phyloP scores from a whole-genome alignment of 1,140 invertebrate genomes.

The Plutomurus gul region DNA sequence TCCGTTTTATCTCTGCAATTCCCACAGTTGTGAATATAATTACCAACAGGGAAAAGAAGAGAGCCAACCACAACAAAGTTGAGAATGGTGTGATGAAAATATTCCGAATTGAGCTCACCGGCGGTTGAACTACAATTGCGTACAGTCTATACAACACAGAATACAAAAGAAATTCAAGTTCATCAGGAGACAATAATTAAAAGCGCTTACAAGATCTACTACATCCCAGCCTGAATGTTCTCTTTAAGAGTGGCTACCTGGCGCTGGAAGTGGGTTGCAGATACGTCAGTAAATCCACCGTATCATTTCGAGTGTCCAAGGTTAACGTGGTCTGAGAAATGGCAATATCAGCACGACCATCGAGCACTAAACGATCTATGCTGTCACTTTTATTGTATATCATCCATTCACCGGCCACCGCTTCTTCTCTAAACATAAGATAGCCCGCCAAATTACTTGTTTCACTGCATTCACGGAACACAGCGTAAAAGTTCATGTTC shows the following conservation, averaged over 20 bases:
- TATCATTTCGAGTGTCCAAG: neutral
- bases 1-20: neutral
- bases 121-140: constrained; percentile 24
- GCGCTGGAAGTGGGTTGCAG: constrained; percentile 9
- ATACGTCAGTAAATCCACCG: neutral
- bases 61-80: neutral
- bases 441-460: neutral
- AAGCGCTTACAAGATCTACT: no score
- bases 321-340: constrained; percentile 29
- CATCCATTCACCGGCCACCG: constrained; percentile 19
- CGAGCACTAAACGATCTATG: neutral
- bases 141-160: neutral
- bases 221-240: no score
- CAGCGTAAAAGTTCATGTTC: neutral
- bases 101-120: constrained; percentile 12
- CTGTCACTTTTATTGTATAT: neutral
- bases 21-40: neutral
- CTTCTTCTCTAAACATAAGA: neutral
- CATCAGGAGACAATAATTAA: neutral
- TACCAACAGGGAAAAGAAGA: neutral
- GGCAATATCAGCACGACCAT: neutral
- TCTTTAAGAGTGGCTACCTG: neutral
- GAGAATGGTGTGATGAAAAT: neutral
- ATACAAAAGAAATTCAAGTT: neutral
- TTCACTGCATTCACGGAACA: neutral